Evolutionary conservation across 1,140 invertebrate species (phyloP), one percentile per base, ranked within the genome.

Genomic region (Aethina tumida): DNA sequence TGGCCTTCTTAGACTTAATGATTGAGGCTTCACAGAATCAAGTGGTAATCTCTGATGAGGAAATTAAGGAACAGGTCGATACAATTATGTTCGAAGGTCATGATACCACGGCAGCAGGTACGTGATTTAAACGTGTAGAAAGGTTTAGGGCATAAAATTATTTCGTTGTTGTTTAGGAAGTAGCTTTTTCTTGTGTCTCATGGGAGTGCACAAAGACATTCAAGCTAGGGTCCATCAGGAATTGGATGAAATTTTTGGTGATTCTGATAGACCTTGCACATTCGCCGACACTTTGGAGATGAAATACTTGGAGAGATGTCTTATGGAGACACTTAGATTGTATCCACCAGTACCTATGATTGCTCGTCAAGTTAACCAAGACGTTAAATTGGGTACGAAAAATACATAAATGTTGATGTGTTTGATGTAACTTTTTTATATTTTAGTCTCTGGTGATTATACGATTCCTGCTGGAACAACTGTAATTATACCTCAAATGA

Each of bases 61-160:
- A 96, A 67, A 92, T 97, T 41, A 81, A 85, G 48, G 86, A 92
- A 63, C 85, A 92, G 73, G 88, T 93, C 0, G 85, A 92, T 56
- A 93, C 89, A 1, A 93, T 94, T 49, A 92, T 93, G 85, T 94
- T 95, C 59, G 89, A 93, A 68, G 83, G 90, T n/a, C 90, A 94
- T 57, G 91, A 95, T 55, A 94, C 91, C 2, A 94, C 89, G 0
- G 82, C 86, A 1, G 77, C 84, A 25, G 85, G 73, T 9, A 79
- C 83, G 90, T 10, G 89, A 94, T 57, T 90, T 94, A 55, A 94
- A 90, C n/a, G n/a, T n/a, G n/a, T n/a, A n/a, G n/a, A n/a, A n/a
- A n/a, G n/a, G n/a, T n/a, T n/a, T n/a, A n/a, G n/a, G n/a, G n/a
- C n/a, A n/a, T n/a, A n/a, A n/a, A n/a, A n/a, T n/a, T n/a, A n/a